A percentile compares a stretch with the other conserved stretches of the same genome.
Conservation (phyloP, 2,888 invertebrate species). For the Drosophila fulvimacula region DNA sequence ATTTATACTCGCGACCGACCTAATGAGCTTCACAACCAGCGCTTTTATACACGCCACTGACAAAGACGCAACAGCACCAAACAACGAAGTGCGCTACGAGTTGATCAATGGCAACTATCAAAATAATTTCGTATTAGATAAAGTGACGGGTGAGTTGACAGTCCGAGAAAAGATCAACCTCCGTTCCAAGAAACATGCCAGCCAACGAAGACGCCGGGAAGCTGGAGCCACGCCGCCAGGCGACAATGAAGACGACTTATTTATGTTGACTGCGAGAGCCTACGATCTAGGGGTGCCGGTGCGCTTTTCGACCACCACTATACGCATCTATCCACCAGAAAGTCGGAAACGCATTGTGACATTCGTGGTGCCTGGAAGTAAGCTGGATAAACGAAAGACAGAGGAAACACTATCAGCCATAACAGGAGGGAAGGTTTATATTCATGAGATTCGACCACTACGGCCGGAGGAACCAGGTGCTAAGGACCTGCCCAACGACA, state of each 20-base stretch:
- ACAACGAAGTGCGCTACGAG: conserved; percentile 94
- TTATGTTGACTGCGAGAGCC: conserved; percentile 90
- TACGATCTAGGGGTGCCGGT: conserved; percentile 94
- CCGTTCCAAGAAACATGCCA: conserved; percentile 82
- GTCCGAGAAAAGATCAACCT: conserved; percentile 86
- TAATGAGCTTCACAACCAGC: conserved; percentile 90
- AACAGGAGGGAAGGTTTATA: conserved; percentile 92
- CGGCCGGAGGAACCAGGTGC: conserved; percentile 86
- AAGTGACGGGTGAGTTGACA: conserved; percentile 91
- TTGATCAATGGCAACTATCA: conserved; percentile 91
- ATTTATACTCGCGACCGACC: conserved; percentile 91
- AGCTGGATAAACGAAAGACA: conserved; percentile 90
- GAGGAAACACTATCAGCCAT: conserved; percentile 91
- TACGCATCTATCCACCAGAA: conserved; percentile 92
- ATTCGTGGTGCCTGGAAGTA: conserved; percentile 92
- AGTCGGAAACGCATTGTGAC: conserved; percentile 91
- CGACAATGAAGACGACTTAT: conserved; percentile 76
- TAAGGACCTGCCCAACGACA: conserved; percentile 86
- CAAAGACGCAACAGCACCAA: conserved; percentile 92
- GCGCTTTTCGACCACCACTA: conserved; percentile 89
- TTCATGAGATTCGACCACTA: conserved; percentile 90
- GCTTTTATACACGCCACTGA: conserved; percentile 94
- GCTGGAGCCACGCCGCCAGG: conserved; percentile 1
- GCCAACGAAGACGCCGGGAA: conserved; percentile 55
- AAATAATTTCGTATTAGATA: conserved; percentile 90